Percentiles rank a stretch among this genome's conserved stretches.
Conservation (phyloP, 2,888 invertebrate genomes). For the Augochlorella aurata region DNA sequence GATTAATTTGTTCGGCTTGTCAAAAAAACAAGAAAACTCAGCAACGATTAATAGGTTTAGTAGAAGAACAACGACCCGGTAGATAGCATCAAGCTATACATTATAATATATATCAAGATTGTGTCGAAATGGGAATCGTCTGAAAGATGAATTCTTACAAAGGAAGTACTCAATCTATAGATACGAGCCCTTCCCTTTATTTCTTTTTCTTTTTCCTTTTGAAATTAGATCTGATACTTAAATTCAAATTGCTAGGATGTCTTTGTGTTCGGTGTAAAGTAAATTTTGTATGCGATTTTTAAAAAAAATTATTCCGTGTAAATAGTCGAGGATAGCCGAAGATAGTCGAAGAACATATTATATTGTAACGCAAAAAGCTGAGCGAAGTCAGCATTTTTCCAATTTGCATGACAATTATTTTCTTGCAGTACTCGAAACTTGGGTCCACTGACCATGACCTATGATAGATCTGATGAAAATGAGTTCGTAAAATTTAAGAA, state of each 20-base stretch:
- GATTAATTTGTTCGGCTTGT: conserved; percentile 92
- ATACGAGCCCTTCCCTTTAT: background rate
- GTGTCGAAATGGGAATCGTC: conserved; percentile 60
- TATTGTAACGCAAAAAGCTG: conserved; percentile 1
- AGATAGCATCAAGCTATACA: conserved; percentile 74
- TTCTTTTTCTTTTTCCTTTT: background rate
- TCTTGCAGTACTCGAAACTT: background rate
- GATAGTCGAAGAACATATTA: conserved; percentile 6
- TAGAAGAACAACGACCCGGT: conserved; percentile 84
- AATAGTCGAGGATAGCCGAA: conserved; percentile 12
- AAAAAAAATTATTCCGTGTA: conserved; percentile 23
- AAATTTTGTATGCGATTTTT: background rate
- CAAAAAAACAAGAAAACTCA: conserved; percentile 94
- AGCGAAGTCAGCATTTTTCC: conserved; percentile 7
- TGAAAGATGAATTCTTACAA: conserved; percentile 25
- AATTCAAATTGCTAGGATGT: background rate
- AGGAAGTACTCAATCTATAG: background rate
- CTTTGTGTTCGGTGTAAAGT: background rate
- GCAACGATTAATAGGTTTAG: conserved; percentile 88
- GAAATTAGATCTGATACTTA: background rate
- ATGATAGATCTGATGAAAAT: conserved; percentile 4
- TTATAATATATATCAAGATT: conserved; percentile 59
- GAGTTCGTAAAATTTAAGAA: conserved; percentile 17
- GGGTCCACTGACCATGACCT: background rate
- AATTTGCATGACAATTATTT: conserved; percentile 25